phyloP scores from a whole-genome alignment of 30 jellyfish, hydroid and myxozoan genomes.

The Aurelia sp. region DNA sequence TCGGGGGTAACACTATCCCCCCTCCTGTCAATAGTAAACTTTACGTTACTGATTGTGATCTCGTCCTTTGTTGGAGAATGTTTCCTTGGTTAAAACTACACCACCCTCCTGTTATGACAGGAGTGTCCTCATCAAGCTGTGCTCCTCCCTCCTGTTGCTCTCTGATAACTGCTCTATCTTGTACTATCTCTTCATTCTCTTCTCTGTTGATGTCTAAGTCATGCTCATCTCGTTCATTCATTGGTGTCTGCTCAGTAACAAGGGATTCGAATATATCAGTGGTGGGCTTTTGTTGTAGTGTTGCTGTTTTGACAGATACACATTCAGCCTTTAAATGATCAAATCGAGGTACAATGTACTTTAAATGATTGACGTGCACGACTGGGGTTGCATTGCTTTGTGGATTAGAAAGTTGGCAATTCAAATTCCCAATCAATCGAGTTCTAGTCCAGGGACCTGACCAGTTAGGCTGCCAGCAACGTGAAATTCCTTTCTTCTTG shows the following conservation, averaged over 20 bases:
- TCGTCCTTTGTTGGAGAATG: slow-evolving; percentile 11
- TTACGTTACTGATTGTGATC: slow-evolving; percentile 1
- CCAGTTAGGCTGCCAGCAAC: slow-evolving; percentile 41
- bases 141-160: not conserved
- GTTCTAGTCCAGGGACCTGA: slow-evolving; percentile 16
- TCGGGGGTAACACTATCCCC: slow-evolving; percentile 33
- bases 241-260: too few species aligned
- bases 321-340: too few species aligned
- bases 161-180: too few species aligned
- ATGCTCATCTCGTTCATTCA: too few species aligned
- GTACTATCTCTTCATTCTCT: too few species aligned
- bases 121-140: slow-evolving; percentile 19
- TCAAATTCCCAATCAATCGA: slow-evolving; percentile 33
- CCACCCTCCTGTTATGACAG: slow-evolving; percentile 29
- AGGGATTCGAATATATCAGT: too few species aligned
- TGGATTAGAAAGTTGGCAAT: slow-evolving; percentile 3
- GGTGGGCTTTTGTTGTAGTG: too few species aligned
- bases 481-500: slow-evolving; percentile 32
- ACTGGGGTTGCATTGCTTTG: slow-evolving; percentile 26
- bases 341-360: slow-evolving; percentile 11
- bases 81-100: slow-evolving; percentile 5
- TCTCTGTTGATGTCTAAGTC: too few species aligned
- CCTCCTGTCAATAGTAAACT: slow-evolving; percentile 3
- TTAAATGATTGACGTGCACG: slow-evolving; percentile 8
- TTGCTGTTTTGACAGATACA: too few species aligned